phyloP scores from a whole-genome alignment of 2,113 vertebrate species.

The Pedetes capensis region DNA sequence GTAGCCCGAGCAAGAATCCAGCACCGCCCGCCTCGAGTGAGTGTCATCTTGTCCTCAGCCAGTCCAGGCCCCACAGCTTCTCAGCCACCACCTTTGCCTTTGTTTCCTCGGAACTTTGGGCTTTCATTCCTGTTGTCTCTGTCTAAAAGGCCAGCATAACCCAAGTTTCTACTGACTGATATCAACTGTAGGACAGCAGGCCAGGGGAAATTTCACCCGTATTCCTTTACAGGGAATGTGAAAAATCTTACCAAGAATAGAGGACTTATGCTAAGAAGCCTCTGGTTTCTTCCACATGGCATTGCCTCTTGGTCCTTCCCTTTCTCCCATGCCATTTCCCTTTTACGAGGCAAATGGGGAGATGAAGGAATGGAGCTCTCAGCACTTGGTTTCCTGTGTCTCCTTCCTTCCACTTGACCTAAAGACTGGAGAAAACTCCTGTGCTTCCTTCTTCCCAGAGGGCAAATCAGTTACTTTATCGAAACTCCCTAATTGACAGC shows the following conservation, averaged over 20 bases:
- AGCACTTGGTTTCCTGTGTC: neutral
- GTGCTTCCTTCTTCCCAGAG: neutral
- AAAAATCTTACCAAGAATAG: neutral
- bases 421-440: neutral
- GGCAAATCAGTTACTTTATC: neutral
- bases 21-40: slow-evolving; percentile 95
- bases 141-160: neutral
- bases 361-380: neutral
- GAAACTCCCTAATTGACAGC: neutral
- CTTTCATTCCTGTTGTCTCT: neutral
- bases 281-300: neutral
- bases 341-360: neutral
- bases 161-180: neutral
- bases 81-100: neutral
- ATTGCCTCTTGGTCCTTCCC: neutral
- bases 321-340: neutral
- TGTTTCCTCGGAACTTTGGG: neutral
- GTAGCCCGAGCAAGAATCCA: slow-evolving; percentile 97
- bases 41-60: slow-evolving; percentile 44
- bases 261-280: neutral
- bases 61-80: fast-evolving
- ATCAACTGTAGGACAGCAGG: neutral
- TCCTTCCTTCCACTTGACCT: neutral
- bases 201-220: neutral
- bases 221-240: neutral